Evolutionary conservation across 2,797 vertebrate genomes (phyloP), one percentile per base, ranked within the genome.

Genomic region (Euthynnus affinis): DNA sequence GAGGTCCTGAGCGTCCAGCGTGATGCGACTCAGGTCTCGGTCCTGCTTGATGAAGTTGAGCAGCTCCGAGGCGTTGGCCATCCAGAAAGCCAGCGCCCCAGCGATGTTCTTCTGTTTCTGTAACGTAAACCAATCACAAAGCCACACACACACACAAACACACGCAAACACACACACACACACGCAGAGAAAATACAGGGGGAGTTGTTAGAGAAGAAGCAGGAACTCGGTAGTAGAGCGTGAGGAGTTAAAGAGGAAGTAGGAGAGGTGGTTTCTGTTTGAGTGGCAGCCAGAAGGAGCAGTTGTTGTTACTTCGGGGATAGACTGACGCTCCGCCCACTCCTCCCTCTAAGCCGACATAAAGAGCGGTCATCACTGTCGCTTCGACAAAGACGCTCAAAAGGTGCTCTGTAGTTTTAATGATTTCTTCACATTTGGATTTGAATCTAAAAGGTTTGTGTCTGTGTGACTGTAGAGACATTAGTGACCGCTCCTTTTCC

Each of bases 41-140:
- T 99, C 98, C 93, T 99, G 98, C 84, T 99, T 99, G 89, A 99
- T 91, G 87, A 99, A 99, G 95, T 99, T 99, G 80, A 99, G 95
- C 70, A 99, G 95, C 81, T 99, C 98, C 0, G 98, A 99, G 17
- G 98, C 97, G 56, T 99, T 99, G 88, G 98, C 98, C 98, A 99
- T 99, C 98, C 98, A 99, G 93, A 99, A 99, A 49, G 98, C 98
- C 93, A 99, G 97, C 2, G 98, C 97, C 22, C 98, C 98, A 0
- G 98, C 98, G 2, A 99, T 99, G 91, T 99, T 99, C 94, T 99
- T 99, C 95, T 99, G 98, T 81, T 99, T 99, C 98, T 99, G 96
- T 87, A 93, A 93, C 0, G 87, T 22, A n/a, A n/a, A 94, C 34
- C 83, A 56, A 80, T 40, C 73, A 85, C 62, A 87, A n/a, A n/a